A percentile compares a stretch with the other conserved stretches of the same genome.
phyloP scores from a whole-genome alignment of 1,140 invertebrate genomes.

The Drosophila repletoides region DNA sequence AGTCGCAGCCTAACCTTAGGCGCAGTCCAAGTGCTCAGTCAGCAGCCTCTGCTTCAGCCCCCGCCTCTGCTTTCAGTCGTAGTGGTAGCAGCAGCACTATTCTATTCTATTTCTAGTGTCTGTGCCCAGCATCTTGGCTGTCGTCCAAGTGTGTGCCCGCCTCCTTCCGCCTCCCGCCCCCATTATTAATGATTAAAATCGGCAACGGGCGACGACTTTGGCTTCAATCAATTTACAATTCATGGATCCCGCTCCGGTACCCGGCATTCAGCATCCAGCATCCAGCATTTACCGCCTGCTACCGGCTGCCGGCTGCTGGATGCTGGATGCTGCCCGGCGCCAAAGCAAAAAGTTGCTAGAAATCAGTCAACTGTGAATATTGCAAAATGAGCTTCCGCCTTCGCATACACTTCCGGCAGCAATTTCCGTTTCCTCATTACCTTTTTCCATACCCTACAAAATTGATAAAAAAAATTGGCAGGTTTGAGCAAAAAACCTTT shows the following conservation, averaged over 20 bases:
- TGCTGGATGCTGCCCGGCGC: no score
- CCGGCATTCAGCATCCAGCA: no score
- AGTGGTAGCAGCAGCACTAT: no score
- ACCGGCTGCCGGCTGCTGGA: no score
- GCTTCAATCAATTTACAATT: constrained; percentile 78
- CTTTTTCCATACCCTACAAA: constrained; percentile 47
- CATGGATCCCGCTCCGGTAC: constrained; percentile 54
- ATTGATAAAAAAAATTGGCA: background rate
- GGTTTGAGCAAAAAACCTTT: background rate
- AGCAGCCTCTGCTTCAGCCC: background rate
- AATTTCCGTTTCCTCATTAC: constrained; percentile 81
- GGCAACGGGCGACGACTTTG: constrained; percentile 53
- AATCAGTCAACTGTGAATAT: constrained; percentile 79
- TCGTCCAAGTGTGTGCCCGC: constrained; percentile 9
- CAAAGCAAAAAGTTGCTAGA: constrained; percentile 65
- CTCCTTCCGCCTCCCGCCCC: background rate
- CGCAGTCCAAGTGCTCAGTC: constrained; percentile 30
- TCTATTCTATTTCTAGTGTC: constrained; percentile 11
- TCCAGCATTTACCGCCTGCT: no score
- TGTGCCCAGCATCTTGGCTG: constrained; percentile 19
- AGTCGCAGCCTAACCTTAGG: constrained; percentile 56
- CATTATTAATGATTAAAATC: constrained; percentile 73
- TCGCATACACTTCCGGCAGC: constrained; percentile 75
- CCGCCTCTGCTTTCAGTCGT: no score
- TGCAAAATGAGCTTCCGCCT: constrained; percentile 79